Evolutionary conservation across 30 jellyfish, hydroid and myxozoan genomes (phyloP).

Genomic region (Hydractinia echinata): DNA sequence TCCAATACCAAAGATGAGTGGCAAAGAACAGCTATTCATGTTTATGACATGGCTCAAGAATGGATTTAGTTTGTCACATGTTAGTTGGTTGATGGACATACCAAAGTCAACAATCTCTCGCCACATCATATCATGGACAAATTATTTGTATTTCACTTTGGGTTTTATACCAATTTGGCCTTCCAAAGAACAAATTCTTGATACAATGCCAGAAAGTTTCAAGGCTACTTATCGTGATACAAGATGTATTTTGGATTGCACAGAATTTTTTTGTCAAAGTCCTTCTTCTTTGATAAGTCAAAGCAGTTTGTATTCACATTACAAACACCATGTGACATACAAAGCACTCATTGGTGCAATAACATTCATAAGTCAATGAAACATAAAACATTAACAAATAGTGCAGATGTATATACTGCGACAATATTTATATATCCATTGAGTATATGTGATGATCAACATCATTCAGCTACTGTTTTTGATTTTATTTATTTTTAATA

Average conservation of each 20-base stretch:
- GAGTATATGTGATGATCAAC: too few species aligned
- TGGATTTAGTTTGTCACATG: constrained; percentile 31
- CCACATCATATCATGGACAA: constrained; percentile 42
- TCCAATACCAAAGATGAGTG: too few species aligned
- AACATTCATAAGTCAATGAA: neutral
- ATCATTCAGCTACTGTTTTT: neutral
- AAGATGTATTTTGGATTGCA: constrained; percentile 51
- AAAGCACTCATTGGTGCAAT: constrained; percentile 60
- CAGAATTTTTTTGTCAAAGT: constrained; percentile 51
- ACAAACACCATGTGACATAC: too few species aligned
- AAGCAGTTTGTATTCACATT: constrained; percentile 43
- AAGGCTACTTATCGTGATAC: constrained; percentile 36
- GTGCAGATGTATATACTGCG: too few species aligned
- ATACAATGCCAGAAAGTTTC: constrained; percentile 47
- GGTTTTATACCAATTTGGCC: constrained; percentile 62
- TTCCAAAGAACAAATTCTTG: constrained; percentile 13
- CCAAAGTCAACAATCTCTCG: constrained; percentile 55
- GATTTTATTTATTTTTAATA: neutral
- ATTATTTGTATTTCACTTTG: constrained; percentile 40
- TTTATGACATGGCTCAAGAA: constrained; percentile 28
- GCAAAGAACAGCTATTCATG: constrained; percentile 51
- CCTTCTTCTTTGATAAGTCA: constrained; percentile 45
- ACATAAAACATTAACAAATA: too few species aligned
- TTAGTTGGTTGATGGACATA: constrained; percentile 35
- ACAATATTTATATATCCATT: too few species aligned